These are phyloP conservation scores for Cheilosia soror DNA, from an alignment of 2,888 invertebrate genomes.

Conservation along the genomic window DNA sequence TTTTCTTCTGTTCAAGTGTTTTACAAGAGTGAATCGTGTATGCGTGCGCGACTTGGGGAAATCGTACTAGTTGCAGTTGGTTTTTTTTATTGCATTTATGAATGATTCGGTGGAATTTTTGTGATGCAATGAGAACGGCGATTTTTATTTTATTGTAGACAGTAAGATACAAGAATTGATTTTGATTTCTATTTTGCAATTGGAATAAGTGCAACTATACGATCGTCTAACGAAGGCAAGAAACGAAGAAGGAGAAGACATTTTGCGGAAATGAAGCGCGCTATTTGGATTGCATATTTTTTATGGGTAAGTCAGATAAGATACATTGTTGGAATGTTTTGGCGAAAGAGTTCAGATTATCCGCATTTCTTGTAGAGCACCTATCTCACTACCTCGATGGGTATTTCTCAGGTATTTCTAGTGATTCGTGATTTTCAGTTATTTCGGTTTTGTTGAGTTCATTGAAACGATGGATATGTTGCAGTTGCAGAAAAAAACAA, in stretches of 20 bases:
- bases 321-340: slow-evolving; percentile 41
- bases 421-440: slow-evolving; percentile 38
- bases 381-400: neutral
- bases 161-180: slow-evolving; percentile 24
- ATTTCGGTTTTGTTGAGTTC: slow-evolving; percentile 19
- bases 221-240: neutral
- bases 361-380: slow-evolving; percentile 33
- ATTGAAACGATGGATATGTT: slow-evolving; percentile 12
- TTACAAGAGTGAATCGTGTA: neutral
- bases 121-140: slow-evolving; percentile 63
- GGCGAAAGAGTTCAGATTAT: slow-evolving; percentile 19
- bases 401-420: slow-evolving; percentile 29
- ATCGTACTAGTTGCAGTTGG: slow-evolving; percentile 57
- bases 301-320: slow-evolving; percentile 58
- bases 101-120: slow-evolving; percentile 63
- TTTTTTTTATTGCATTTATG: slow-evolving; percentile 59
- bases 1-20: neutral
- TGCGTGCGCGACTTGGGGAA: slow-evolving; percentile 63
- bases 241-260: slow-evolving; percentile 37
- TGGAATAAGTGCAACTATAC: slow-evolving; percentile 9
- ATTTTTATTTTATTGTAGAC: slow-evolving; percentile 41
- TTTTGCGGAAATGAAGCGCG: slow-evolving; percentile 71
- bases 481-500: neutral
- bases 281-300: slow-evolving; percentile 74
- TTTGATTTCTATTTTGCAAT: slow-evolving; percentile 38